phyloP scores from a whole-genome alignment of 2,113 vertebrate genomes.

The Terrapene triunguis region DNA sequence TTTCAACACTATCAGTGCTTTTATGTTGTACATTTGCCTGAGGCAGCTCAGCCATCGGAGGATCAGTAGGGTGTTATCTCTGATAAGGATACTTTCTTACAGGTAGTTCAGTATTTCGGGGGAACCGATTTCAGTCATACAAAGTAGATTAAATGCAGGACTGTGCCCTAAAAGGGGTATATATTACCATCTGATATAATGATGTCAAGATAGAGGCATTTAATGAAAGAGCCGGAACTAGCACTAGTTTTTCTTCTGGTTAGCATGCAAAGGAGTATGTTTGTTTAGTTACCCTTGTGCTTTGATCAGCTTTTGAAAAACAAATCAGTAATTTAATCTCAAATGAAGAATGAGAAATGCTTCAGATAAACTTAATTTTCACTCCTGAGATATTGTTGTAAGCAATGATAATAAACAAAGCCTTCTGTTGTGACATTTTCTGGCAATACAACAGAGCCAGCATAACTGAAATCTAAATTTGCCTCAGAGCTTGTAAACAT shows the following conservation, averaged over 20 bases:
- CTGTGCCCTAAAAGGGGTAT: not conserved
- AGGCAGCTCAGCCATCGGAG: not conserved
- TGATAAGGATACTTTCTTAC: not conserved
- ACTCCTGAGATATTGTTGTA: not conserved
- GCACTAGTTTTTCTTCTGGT: not conserved
- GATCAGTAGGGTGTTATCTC: not conserved
- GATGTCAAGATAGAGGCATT: not conserved
- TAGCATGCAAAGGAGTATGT: not conserved
- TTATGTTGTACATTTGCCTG: fast-evolving
- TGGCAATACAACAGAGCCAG: not conserved
- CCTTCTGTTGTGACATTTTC: not conserved
- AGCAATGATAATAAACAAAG: not conserved
- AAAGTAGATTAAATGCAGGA: not conserved
- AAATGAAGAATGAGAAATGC: not conserved
- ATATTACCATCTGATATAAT: not conserved
- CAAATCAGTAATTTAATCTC: not conserved
- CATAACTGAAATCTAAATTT: not conserved
- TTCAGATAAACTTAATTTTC: not conserved
- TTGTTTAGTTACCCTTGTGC: not conserved
- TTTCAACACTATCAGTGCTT: not conserved
- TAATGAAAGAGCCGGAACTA: not conserved
- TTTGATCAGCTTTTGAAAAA: not conserved
- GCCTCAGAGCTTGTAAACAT: not conserved
- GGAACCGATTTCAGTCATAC: not conserved
- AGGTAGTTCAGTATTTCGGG: not conserved